Percentiles rank a stretch among this genome's conserved stretches.
Conservation (phyloP, 2,888 invertebrate genomes). For the Anoplius nigerrimus region DNA sequence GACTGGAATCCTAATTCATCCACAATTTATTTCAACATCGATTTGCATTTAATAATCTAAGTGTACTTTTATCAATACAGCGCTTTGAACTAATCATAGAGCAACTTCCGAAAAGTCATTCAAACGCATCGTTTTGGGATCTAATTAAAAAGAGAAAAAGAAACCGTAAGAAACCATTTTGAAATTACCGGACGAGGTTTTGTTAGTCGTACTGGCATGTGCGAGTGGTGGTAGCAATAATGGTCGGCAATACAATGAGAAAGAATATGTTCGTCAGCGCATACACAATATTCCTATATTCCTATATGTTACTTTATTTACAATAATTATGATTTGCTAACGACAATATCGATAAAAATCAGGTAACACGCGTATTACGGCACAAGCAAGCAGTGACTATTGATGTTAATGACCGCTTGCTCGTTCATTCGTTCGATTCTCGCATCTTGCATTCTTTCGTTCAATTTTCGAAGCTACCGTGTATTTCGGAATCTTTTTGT, state of each 20-base stretch:
- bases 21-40: background rate
- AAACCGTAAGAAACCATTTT: no score
- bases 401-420: constrained; percentile 1
- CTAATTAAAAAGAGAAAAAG: background rate
- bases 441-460: constrained; percentile 12
- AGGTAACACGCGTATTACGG: constrained; percentile 54
- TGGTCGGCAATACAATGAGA: constrained; percentile 1
- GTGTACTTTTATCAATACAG: no score
- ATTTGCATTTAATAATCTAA: no score
- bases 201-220: background rate
- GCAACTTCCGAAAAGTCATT: background rate
- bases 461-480: background rate
- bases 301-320: constrained; percentile 61
- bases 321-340: constrained; percentile 53
- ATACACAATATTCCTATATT: constrained; percentile 43
- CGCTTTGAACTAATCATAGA: no score
- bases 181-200: background rate
- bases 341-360: constrained; percentile 56
- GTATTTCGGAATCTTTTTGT: no score
- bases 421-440: constrained; percentile 16
- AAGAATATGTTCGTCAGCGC: constrained; percentile 38
- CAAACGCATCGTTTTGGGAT: background rate
- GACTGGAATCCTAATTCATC: background rate
- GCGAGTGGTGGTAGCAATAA: background rate
- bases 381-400: constrained; percentile 20